These are phyloP conservation scores for Clarias laeviceps DNA, from an alignment of 2,797 vertebrate genomes.

Conservation along the genomic window DNA sequence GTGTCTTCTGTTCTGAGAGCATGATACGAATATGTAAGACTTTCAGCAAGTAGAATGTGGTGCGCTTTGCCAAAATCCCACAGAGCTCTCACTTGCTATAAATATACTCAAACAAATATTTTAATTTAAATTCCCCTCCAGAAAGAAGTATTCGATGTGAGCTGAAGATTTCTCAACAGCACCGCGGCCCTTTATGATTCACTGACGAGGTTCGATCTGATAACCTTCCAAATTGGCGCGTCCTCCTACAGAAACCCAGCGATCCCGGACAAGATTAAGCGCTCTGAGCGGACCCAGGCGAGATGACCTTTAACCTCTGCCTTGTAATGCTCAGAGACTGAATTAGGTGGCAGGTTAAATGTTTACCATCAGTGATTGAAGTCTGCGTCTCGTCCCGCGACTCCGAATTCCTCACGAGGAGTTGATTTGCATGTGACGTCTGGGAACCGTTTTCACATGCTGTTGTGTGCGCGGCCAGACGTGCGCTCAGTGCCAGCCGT, in stretches of 20 bases:
- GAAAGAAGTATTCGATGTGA: not conserved
- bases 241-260: no score
- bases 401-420: conserved; percentile 46
- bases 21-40: not conserved
- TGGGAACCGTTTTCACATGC: conserved; percentile 37
- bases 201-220: not conserved
- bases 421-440: conserved; percentile 45
- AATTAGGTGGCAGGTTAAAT: conserved; percentile 19
- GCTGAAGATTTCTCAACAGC: not conserved
- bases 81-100: conserved; percentile 24
- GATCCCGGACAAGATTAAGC: not conserved
- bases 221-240: no score
- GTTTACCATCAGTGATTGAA: conserved; percentile 12
- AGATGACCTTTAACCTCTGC: not conserved
- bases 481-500: not conserved
- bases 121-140: not conserved
- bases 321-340: not conserved
- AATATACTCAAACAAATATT: conserved; percentile 17
- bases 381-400: conserved; percentile 16
- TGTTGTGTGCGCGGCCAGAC: not conserved
- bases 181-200: not conserved
- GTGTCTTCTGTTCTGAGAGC: not conserved
- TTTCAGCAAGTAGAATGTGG: not conserved
- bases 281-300: not conserved
- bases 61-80: conserved; percentile 33